A percentile compares a stretch with the other conserved stretches of the same genome.
phyloP scores from a whole-genome alignment of 2,888 invertebrate genomes.

The Petrolisthes cinctipes region DNA sequence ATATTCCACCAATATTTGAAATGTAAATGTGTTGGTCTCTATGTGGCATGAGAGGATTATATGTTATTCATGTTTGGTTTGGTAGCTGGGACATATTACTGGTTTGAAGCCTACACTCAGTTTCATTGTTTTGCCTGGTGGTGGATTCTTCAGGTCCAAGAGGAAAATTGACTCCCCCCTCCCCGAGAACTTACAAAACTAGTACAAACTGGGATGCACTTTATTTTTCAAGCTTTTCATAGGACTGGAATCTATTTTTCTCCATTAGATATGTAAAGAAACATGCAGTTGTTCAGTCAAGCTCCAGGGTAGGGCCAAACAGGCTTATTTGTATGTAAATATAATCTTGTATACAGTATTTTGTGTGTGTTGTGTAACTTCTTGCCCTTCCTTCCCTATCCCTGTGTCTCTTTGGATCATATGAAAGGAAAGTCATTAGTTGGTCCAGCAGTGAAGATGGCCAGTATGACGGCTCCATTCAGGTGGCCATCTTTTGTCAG shows the following conservation, averaged over 20 bases:
- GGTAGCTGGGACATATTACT: not conserved
- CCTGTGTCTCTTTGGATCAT: too few relatives aligned
- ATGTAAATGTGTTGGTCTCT: too few relatives aligned
- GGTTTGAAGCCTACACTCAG: not conserved
- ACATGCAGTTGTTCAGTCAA: not conserved
- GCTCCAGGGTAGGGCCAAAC: constrained; percentile 8
- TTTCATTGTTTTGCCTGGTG: not conserved
- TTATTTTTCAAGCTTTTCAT: constrained; percentile 38
- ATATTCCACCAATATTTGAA: too few relatives aligned
- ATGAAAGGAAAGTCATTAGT: too few relatives aligned
- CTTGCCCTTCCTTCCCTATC: too few relatives aligned
- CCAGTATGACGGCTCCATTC: too few relatives aligned
- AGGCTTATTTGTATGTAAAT: not conserved
- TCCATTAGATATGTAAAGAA: constrained; percentile 7
- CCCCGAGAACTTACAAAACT: constrained; percentile 19
- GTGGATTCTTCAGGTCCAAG: constrained; percentile 35
- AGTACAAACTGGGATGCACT: constrained; percentile 52
- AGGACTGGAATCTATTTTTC: constrained; percentile 19
- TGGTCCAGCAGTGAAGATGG: too few relatives aligned
- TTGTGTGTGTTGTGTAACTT: not conserved
- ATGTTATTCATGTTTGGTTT: too few relatives aligned
- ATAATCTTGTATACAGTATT: not conserved
- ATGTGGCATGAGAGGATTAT: too few relatives aligned
- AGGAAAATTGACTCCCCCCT: constrained; percentile 12
- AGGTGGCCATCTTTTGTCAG: too few relatives aligned